These are phyloP conservation scores for Diploptera punctata DNA, from an alignment of 2,888 invertebrate genomes.

Conservation along the genomic window DNA sequence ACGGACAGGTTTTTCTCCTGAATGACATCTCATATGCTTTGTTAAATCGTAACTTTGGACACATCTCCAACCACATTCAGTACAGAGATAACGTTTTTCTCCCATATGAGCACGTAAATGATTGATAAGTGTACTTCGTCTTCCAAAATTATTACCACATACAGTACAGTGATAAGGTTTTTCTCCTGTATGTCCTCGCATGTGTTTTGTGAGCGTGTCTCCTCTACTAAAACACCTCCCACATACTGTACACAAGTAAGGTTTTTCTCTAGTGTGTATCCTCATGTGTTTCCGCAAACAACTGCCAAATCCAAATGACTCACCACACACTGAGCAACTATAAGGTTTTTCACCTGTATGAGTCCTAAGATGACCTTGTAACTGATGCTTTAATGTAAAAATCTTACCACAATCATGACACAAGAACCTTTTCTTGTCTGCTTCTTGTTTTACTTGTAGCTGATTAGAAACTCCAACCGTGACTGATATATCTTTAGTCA, in stretches of 20 bases:
- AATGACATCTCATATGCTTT: constrained; percentile 17
- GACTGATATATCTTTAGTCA: too few species aligned
- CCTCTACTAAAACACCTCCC: constrained; percentile 17
- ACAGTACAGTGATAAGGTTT: constrained; percentile 19
- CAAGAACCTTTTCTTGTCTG: neutral
- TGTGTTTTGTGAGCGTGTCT: constrained; percentile 20
- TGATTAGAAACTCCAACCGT: too few species aligned
- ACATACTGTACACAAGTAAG: constrained; percentile 16
- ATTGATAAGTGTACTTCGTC: constrained; percentile 18
- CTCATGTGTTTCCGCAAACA: constrained; percentile 22
- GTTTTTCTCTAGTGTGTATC: constrained; percentile 16
- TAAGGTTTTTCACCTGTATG: constrained; percentile 28
- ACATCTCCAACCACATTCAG: constrained; percentile 26
- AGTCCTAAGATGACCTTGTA: constrained; percentile 22
- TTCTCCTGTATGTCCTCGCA: constrained; percentile 25
- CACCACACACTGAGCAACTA: constrained; percentile 18
- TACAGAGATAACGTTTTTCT: constrained; percentile 23
- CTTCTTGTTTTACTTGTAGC: too few species aligned
- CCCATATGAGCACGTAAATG: constrained; percentile 23
- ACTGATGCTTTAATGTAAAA: constrained; percentile 15
- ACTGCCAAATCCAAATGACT: constrained; percentile 22
- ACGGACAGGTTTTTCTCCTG: constrained; percentile 10
- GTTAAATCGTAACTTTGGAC: constrained; percentile 25
- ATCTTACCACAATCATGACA: constrained; percentile 28
- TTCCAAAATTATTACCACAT: constrained; percentile 21